Evolutionary conservation across 2,113 vertebrate species (phyloP).

Genomic region (Trichechus manatus): DNA sequence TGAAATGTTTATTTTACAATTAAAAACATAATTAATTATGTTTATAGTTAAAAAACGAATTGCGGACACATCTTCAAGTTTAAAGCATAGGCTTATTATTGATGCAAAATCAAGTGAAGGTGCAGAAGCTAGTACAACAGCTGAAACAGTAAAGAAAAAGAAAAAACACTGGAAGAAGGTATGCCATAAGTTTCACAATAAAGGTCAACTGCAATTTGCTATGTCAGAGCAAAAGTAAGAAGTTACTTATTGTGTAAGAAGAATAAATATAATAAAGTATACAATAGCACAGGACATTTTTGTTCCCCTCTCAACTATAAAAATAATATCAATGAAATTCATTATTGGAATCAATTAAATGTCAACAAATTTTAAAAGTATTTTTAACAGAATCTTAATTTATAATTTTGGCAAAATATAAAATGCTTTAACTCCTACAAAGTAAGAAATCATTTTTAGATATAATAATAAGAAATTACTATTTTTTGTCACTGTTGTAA

Average conservation of each 20-base stretch:
- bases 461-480: no score
- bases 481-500: no score
- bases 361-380: not conserved
- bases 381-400: slow-evolving; percentile 26
- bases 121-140: not conserved
- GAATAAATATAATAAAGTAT: not conserved
- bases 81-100: not conserved
- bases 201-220: not conserved
- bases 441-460: no score
- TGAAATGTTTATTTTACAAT: not conserved
- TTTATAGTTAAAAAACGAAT: not conserved
- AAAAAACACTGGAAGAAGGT: not conserved
- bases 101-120: not conserved
- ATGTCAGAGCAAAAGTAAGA: not conserved
- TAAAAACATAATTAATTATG: not conserved
- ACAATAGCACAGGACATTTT: not conserved
- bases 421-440: not conserved
- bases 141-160: not conserved
- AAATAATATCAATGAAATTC: not conserved
- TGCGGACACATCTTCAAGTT: not conserved
- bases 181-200: not conserved
- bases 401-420: not conserved
- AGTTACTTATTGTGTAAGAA: not conserved
- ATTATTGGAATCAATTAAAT: not conserved
- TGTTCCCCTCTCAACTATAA: not conserved